A percentile compares a stretch with the other conserved stretches of the same genome.
phyloP scores from a whole-genome alignment of 2,888 invertebrate genomes.

The Xylota segnis region DNA sequence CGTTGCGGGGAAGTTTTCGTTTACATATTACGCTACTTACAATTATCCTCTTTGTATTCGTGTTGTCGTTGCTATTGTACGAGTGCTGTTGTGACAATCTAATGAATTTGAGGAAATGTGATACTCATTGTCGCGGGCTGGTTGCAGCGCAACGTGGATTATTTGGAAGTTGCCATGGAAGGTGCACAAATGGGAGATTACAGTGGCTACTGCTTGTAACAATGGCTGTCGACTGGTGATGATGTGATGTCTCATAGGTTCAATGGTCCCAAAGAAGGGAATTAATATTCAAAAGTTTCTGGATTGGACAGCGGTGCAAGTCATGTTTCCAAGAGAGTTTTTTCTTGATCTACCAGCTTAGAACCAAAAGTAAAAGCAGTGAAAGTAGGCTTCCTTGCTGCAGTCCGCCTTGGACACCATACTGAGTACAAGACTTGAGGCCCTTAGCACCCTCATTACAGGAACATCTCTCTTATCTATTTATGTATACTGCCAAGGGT shows the following conservation, averaged over 20 bases:
- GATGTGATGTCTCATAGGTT: neutral
- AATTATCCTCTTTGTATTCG: conserved; percentile 57
- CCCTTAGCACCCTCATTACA: too few relatives aligned
- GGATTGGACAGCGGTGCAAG: too few relatives aligned
- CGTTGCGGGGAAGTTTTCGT: conserved; percentile 63
- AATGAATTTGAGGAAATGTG: conserved; percentile 57
- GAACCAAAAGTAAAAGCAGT: too few relatives aligned
- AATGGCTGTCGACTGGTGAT: neutral
- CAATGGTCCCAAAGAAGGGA: neutral
- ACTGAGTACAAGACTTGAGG: too few relatives aligned
- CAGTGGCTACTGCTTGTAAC: neutral
- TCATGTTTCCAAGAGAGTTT: too few relatives aligned
- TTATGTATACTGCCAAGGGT: too few relatives aligned
- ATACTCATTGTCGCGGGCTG: conserved; percentile 60
- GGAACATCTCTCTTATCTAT: too few relatives aligned
- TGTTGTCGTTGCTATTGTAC: conserved; percentile 27
- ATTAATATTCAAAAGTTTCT: neutral
- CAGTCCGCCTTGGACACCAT: too few relatives aligned
- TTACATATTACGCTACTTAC: conserved; percentile 65
- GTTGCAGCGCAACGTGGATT: conserved; percentile 15
- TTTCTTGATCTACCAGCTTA: too few relatives aligned
- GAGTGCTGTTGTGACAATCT: conserved; percentile 30
- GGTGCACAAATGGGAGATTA: conserved; percentile 45
- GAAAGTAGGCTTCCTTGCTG: too few relatives aligned
- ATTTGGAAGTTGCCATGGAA: conserved; percentile 13